Evolutionary conservation across 1,140 invertebrate species (phyloP).

Genomic region (Drosophila quadrilineata): DNA sequence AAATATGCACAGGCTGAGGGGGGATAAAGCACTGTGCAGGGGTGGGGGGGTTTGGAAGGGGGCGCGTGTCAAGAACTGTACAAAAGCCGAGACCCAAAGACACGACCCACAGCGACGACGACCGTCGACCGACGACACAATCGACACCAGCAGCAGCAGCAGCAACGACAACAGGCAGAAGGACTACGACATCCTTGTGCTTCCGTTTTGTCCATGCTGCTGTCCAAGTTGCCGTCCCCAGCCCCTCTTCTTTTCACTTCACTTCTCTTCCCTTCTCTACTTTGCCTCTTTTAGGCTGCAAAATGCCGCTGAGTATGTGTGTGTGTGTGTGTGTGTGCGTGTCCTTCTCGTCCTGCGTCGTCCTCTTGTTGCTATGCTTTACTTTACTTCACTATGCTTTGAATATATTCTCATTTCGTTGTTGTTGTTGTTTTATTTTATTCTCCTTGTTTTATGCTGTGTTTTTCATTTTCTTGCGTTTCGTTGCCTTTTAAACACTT

Average conservation of each 20-base stretch:
- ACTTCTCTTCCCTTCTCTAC: not conserved
- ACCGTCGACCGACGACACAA: too few relatives aligned
- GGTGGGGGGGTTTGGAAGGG: not conserved
- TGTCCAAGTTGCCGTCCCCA: not conserved
- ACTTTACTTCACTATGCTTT: not conserved
- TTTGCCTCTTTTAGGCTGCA: not conserved
- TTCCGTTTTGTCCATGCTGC: constrained; percentile 32
- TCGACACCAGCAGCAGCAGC: constrained; percentile 25
- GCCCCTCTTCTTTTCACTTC: not conserved
- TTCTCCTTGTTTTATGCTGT: not conserved
- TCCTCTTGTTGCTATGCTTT: constrained; percentile 1
- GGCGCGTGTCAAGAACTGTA: not conserved
- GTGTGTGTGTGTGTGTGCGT: too few relatives aligned
- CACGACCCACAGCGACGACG: constrained; percentile 23
- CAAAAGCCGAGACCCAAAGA: constrained; percentile 44
- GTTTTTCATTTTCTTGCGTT: constrained; percentile 1
- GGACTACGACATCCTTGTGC: constrained; percentile 13
- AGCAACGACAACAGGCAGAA: constrained; percentile 6
- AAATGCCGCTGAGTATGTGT: too few relatives aligned
- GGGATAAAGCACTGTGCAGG: not conserved
- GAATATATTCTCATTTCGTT: not conserved
- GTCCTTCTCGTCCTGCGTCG: constrained; percentile 2
- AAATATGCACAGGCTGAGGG: too few relatives aligned
- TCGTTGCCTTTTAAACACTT: constrained; percentile 54
- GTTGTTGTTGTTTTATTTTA: not conserved